These are phyloP conservation scores for Phalacrocorax carbo DNA, from an alignment of 2,113 vertebrate species.

Conservation along the genomic window DNA sequence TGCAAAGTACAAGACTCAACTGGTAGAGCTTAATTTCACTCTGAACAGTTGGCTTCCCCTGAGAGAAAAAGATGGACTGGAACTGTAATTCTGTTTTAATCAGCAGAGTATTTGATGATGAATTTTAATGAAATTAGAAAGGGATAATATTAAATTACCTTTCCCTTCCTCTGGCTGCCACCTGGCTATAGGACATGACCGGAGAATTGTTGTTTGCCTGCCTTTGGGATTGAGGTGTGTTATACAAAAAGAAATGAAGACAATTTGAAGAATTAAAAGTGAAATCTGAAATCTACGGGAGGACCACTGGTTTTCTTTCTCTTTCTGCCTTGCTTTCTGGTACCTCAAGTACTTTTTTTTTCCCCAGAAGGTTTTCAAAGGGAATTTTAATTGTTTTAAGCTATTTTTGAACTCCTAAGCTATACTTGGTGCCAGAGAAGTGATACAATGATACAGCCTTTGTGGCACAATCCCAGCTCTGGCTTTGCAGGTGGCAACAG, in stretches of 20 bases:
- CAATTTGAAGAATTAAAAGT: background rate
- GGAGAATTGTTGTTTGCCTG: background rate
- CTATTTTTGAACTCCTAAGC: background rate
- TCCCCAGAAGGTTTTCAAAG: background rate
- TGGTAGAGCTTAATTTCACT: background rate
- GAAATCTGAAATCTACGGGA: background rate
- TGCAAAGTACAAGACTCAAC: background rate
- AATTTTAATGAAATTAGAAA: background rate
- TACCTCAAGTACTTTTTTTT: background rate
- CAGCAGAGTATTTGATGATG: background rate
- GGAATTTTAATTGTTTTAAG: background rate
- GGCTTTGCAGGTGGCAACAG: background rate
- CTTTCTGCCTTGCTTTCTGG: background rate
- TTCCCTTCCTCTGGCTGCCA: background rate
- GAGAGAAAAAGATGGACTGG: background rate
- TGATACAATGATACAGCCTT: background rate
- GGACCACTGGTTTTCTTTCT: background rate
- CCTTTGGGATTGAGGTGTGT: background rate
- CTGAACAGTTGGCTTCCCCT: background rate
- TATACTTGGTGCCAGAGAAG: background rate
- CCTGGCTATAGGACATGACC: background rate
- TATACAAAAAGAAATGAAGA: background rate
- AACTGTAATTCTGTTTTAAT: background rate
- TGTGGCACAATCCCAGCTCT: background rate
- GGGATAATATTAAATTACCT: background rate